phyloP scores from a whole-genome alignment of 2,888 invertebrate genomes.

The Coelopa pilipes region DNA sequence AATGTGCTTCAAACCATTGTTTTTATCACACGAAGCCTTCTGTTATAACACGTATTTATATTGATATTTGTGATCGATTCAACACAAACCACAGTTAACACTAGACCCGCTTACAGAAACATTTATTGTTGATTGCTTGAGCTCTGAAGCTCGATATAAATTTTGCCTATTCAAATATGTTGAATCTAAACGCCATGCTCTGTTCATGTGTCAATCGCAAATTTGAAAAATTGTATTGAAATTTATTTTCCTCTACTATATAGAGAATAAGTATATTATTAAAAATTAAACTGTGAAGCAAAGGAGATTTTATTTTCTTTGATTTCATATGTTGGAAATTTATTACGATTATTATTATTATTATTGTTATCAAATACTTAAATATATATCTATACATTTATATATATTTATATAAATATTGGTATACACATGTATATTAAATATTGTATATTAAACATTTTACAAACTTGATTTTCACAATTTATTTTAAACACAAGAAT shows the following conservation, averaged over 20 bases:
- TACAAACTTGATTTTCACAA: slow-evolving; percentile 33
- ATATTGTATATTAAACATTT: slow-evolving; percentile 22
- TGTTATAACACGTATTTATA: no score
- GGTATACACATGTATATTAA: slow-evolving; percentile 30
- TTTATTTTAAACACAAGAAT: slow-evolving; percentile 61
- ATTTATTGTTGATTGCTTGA: no score
- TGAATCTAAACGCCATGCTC: no score
- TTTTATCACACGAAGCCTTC: no score
- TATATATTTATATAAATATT: slow-evolving; percentile 27
- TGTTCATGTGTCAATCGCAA: slow-evolving; percentile 61
- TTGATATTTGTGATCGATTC: no score
- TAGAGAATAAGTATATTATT: not conserved
- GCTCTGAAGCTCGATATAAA: no score
- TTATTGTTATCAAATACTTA: slow-evolving; percentile 39
- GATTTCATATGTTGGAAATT: slow-evolving; percentile 35
- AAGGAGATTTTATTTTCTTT: slow-evolving; percentile 7
- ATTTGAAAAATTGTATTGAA: slow-evolving; percentile 38
- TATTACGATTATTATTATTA: slow-evolving; percentile 38
- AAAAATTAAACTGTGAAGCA: not conserved
- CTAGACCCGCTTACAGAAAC: no score
- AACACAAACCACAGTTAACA: no score
- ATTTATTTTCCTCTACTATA: not conserved
- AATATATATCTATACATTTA: slow-evolving; percentile 41
- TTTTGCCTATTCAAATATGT: no score
- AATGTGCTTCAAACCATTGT: no score